Evolutionary conservation across 1,140 invertebrate genomes (phyloP), one percentile per base, ranked within the genome.

Genomic region (Philopotamus ludificatus): DNA sequence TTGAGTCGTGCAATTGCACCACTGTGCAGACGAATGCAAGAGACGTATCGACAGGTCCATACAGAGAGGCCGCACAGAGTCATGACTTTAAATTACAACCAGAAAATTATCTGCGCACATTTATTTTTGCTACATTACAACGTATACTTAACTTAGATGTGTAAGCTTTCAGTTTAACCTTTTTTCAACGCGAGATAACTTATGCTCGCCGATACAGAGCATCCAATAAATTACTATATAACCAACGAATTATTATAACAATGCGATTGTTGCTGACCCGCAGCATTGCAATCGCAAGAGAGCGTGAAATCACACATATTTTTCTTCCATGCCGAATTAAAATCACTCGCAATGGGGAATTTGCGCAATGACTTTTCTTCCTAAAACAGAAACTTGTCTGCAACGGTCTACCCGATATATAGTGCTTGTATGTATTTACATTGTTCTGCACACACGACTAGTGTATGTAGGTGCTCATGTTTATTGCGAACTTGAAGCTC

Each of bases 1-100:
- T n/a, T n/a, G 18, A 4, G 44, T 20, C 4, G 18, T 47, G 44
- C 44, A 16, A 7, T 47, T 47, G 8, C 18, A 47, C 44, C 44
- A 47, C 18, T 47, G 28, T 34, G 28, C 28, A 12, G 4, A 16
- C 8, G 8, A 45, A 3, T 4, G 4, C 44, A 45, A 45, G 9
- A 45, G 25, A 57, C 23, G 26, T 59, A 59, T 59, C 59, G 59
- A 62, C 59, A 62, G 45, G 55, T 9, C 34, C 34, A 57, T 57
- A 26, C 34, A 10, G 23, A 45, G 25, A 49, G 44, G 22, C 61
- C 61, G 49, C 61, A 44, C 34, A 53, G 41, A 54, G 61, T 63
- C 61, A 63, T 63, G 61, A 63, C 61, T 53, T 54, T 63, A 54
- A 63, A 63, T 54, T 63, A 63, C 61, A 53, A 63, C 61, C 49